Percentiles rank a stretch among this genome's conserved stretches.
These are phyloP conservation scores for Tonatia bakeri DNA, from an alignment of 2,113 vertebrate species.

Conservation along the genomic window DNA sequence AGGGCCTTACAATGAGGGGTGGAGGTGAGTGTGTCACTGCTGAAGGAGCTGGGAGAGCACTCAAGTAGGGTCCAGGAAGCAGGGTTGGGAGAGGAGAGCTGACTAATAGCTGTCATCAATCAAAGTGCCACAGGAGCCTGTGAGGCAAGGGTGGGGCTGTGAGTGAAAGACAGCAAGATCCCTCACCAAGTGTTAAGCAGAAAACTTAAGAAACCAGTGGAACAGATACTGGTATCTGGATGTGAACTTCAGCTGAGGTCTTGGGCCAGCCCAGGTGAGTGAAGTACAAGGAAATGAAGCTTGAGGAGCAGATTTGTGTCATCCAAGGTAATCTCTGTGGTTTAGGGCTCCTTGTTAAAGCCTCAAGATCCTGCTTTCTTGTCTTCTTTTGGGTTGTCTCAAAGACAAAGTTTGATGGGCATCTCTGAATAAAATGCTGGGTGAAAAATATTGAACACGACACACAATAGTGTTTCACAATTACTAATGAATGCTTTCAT, in stretches of 20 bases:
- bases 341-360: background rate
- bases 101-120: background rate
- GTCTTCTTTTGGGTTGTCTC: background rate
- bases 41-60: background rate
- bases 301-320: background rate
- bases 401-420: background rate
- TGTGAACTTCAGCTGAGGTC: background rate
- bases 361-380: background rate
- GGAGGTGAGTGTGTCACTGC: slow-evolving; percentile 7
- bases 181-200: background rate
- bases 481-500: background rate
- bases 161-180: background rate
- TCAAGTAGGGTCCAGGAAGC: background rate
- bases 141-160: background rate
- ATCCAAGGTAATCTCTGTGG: background rate
- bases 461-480: background rate
- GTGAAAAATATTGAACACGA: background rate
- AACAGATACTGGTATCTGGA: background rate
- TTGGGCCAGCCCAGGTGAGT: background rate
- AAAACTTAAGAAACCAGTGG: background rate
- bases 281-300: background rate
- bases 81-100: background rate
- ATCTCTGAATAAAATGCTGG: background rate
- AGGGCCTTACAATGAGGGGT: background rate
- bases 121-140: background rate